Conservation (phyloP, 2,113 vertebrate species). For the Ptilonorhynchus violaceus region DNA sequence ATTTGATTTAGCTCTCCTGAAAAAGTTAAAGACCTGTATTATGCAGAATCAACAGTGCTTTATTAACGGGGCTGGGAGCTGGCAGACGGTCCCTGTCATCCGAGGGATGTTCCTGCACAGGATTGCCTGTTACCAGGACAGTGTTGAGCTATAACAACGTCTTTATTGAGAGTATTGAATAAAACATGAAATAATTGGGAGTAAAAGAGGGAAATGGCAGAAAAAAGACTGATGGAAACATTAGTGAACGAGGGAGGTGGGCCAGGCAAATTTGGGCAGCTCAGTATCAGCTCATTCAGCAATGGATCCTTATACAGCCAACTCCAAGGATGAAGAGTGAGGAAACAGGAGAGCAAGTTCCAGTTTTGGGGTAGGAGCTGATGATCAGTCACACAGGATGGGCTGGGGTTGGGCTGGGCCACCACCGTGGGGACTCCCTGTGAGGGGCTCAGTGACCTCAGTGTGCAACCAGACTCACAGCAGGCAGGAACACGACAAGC, state of each 20-base stretch:
- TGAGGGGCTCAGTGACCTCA: not conserved
- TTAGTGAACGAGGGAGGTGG: not conserved
- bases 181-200: not conserved
- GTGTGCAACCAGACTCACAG: not conserved
- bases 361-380: not conserved
- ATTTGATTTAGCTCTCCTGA: not conserved
- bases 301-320: not conserved
- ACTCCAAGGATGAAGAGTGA: fast-evolving
- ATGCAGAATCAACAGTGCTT: not conserved
- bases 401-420: fast-evolving
- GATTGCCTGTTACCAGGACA: not conserved
- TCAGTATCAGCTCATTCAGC: fast-evolving
- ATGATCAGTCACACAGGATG: not conserved
- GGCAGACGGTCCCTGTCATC: not conserved
- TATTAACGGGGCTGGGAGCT: not conserved
- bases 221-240: not conserved
- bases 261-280: not conserved
- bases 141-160: not conserved
- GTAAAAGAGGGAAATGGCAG: not conserved
- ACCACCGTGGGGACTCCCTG: not conserved
- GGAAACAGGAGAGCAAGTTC: not conserved
- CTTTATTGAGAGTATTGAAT: not conserved
- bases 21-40: not conserved
- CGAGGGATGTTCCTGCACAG: not conserved
- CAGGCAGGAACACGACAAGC: not conserved